Percentiles rank a stretch among this genome's conserved stretches.
These are phyloP conservation scores for Halichondria panicea DNA, from an alignment of 37 sponge, comb jelly and placozoan species.

Conservation along the genomic window DNA sequence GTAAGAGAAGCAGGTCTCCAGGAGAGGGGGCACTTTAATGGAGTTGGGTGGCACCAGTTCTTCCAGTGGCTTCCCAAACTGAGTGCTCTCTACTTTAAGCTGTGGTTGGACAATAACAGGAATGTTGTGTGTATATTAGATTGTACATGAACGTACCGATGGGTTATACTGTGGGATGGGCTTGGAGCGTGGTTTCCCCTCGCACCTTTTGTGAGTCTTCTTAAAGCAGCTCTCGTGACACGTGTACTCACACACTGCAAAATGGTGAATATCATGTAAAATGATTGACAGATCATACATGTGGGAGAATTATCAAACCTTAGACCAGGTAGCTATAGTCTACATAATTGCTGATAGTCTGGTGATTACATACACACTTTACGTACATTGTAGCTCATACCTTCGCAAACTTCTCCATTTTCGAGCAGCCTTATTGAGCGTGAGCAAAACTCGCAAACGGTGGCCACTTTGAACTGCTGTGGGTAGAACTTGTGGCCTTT, in stretches of 20 bases:
- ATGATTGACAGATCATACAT: no score
- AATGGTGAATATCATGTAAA: neutral
- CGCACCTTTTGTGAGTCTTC: slow-evolving; percentile 60
- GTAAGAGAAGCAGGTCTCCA: slow-evolving; percentile 64
- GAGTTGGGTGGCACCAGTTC: slow-evolving; percentile 48
- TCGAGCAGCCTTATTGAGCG: slow-evolving; percentile 67
- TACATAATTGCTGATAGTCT: neutral
- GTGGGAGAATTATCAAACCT: neutral
- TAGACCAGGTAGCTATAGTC: neutral
- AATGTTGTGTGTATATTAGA: neutral
- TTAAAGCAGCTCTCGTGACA: slow-evolving; percentile 70
- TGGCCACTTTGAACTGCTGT: slow-evolving; percentile 75
- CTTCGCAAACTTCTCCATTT: slow-evolving; percentile 78
- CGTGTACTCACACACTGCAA: slow-evolving; percentile 68
- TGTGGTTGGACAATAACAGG: neutral
- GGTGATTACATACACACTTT: slow-evolving; percentile 18
- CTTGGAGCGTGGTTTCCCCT: slow-evolving; percentile 38
- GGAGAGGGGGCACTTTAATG: slow-evolving; percentile 42
- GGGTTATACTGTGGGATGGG: slow-evolving; percentile 10
- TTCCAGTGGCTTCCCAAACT: slow-evolving; percentile 69
- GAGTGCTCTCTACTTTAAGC: slow-evolving; percentile 2
- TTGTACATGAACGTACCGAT: neutral
- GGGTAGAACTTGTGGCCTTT: slow-evolving; percentile 73
- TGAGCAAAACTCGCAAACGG: slow-evolving; percentile 83
- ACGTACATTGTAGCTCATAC: neutral